These are phyloP conservation scores for Campodea augens DNA, from an alignment of 1,140 invertebrate species.

Conservation along the genomic window DNA sequence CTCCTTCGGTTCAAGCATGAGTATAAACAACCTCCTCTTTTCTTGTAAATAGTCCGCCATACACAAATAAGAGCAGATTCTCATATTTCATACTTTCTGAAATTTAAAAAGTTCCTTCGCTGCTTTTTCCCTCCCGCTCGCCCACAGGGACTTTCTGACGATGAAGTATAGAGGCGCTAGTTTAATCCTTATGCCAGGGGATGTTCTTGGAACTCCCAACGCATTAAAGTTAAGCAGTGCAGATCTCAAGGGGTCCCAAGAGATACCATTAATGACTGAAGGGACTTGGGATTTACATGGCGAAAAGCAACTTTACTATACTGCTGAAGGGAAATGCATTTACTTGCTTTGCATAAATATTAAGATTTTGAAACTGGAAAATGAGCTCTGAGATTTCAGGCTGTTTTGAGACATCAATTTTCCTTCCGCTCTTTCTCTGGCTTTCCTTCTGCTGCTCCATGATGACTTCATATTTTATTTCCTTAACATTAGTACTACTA, in stretches of 20 bases:
- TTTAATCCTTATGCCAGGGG: conserved; percentile 11
- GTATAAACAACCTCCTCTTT: too few species aligned
- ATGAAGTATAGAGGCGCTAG: conserved; percentile 5
- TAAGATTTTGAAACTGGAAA: conserved; percentile 7
- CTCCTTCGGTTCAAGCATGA: too few species aligned
- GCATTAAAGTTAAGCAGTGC: conserved; percentile 13
- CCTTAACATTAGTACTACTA: too few species aligned
- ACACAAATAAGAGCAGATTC: too few species aligned
- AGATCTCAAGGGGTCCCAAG: conserved; percentile 11
- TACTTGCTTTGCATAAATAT: conserved; percentile 12
- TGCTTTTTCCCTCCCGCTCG: too few species aligned
- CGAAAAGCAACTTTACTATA: conserved; percentile 4
- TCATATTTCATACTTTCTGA: too few species aligned
- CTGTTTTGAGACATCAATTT: conserved; percentile 7
- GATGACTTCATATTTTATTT: too few species aligned
- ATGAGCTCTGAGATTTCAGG: conserved; percentile 9
- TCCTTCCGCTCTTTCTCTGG: not conserved
- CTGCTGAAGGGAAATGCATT: conserved; percentile 7
- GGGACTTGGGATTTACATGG: conserved; percentile 11
- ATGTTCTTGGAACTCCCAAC: conserved; percentile 10
- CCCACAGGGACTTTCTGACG: too few species aligned
- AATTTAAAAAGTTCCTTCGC: too few species aligned
- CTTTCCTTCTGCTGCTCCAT: not conserved
- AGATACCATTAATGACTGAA: conserved; percentile 12
- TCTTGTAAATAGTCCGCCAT: too few species aligned